Base-by-base conservation (phyloP, 2,797 vertebrate genomes). In the Poeciliopsis presidionis region DNA sequence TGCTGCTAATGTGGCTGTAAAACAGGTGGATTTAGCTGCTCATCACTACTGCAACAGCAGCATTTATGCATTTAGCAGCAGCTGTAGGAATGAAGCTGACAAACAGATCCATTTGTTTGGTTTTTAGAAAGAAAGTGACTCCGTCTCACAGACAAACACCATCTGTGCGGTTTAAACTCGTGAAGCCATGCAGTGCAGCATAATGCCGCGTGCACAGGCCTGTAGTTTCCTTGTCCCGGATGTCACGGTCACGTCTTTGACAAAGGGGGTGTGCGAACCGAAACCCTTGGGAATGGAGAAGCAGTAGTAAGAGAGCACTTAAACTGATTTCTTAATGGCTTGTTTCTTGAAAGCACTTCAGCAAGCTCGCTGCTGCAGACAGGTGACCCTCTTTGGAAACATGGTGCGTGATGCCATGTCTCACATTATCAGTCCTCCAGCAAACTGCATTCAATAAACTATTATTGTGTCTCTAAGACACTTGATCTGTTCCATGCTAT, bases 241-340 rank as follows among this genome's bases (percentile, higher is more conserved):
- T 92, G 89, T 90, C 91, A 89, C 41, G 89, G 84, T 83, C 89
- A 80, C 87, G 89, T 88, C 89, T 93, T 86, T 93, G 90, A 91
- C 93, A 90, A 86, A 90, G 92, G 90, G 90, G 86, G 74, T 90
- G 88, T 88, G 86, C 85, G 91, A 93, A 85, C 86, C 86, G 82
- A 86, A 82, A 86, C 91, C 83, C 77, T 84, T 76, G 85, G 88
- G 91, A 91, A 81, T 73, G 85, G 86, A 91, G 88, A 90, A 36
- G 59, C 84, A 67, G 79, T 84, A 84, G 91, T 89, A 84, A 84
- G 87, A 92, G 90, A 94, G 90, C 92, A 90, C 92, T 94, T 94
- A 89, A 92, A 79, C 88, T 92, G 90, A 94, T 91, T 93, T 92
- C 90, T 91, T 94, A 95, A 95, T 94, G 94, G 92, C 91, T 87